These are phyloP conservation scores for Protophormia terraenovae DNA, from an alignment of 2,888 invertebrate species.

Conservation along the genomic window DNA sequence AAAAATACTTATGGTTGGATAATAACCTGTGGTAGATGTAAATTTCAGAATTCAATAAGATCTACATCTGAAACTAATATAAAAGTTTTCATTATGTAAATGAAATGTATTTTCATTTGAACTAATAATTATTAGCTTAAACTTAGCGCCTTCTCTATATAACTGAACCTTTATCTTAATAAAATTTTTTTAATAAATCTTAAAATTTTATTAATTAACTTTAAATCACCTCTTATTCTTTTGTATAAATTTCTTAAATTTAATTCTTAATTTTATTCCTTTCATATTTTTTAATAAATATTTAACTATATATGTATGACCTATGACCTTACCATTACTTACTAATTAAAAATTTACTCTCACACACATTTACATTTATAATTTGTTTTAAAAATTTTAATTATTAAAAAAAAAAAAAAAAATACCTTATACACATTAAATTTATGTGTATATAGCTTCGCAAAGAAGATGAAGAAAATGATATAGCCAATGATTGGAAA, in stretches of 20 bases:
- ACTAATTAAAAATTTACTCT: slow-evolving; percentile 1
- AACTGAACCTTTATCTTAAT: not conserved
- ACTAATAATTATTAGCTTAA: too few relatives aligned
- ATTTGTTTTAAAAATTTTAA: not conserved
- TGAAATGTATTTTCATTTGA: too few relatives aligned
- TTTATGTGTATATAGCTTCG: slow-evolving; percentile 85
- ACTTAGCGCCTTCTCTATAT: not conserved
- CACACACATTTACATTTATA: not conserved
- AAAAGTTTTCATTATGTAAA: too few relatives aligned
- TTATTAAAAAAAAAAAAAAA: too few relatives aligned
- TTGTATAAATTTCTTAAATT: slow-evolving; percentile 21
- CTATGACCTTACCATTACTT: slow-evolving; percentile 41
- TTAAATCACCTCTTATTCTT: slow-evolving; percentile 1
- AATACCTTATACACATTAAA: not conserved
- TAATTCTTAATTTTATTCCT: not conserved
- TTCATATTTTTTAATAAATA: not conserved
- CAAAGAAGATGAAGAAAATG: slow-evolving; percentile 96
- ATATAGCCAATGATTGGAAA: slow-evolving; percentile 99
- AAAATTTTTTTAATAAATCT: not conserved
- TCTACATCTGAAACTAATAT: too few relatives aligned
- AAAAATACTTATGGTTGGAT: too few relatives aligned
- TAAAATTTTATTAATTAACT: not conserved
- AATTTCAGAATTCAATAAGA: too few relatives aligned
- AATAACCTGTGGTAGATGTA: too few relatives aligned
- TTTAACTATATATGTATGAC: slow-evolving; percentile 6